A percentile compares a stretch with the other conserved stretches of the same genome.
Evolutionary conservation across 2,113 vertebrate species (phyloP).

Genomic region (Cephalopholis sonnerati): DNA sequence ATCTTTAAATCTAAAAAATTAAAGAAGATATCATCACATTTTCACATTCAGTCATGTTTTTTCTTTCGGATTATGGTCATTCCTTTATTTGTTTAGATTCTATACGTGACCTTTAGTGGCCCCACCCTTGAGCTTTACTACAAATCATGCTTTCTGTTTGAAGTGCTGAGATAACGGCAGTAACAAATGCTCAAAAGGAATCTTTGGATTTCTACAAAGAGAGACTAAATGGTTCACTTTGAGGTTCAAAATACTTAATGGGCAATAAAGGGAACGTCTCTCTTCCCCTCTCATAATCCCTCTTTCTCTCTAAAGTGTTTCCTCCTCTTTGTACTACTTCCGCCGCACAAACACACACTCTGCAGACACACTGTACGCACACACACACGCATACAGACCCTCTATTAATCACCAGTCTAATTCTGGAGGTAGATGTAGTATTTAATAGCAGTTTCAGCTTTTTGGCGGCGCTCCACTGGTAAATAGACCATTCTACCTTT

Average conservation of each 20-base stretch:
- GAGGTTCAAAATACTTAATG: slow-evolving; percentile 72
- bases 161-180: slow-evolving; percentile 43
- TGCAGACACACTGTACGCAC: neutral
- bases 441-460: slow-evolving; percentile 70
- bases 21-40: neutral
- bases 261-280: slow-evolving; percentile 66
- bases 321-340: slow-evolving; percentile 67
- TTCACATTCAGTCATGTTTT: neutral
- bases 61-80: neutral
- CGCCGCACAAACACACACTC: slow-evolving; percentile 33
- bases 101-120: slow-evolving; percentile 10
- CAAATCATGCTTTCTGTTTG: slow-evolving; percentile 52
- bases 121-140: neutral
- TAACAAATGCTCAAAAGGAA: slow-evolving; percentile 29
- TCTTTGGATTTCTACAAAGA: slow-evolving; percentile 38
- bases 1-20: no score
- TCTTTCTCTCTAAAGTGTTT: slow-evolving; percentile 66
- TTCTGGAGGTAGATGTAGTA: slow-evolving; percentile 69
- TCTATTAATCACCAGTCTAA: slow-evolving; percentile 78
- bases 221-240: slow-evolving; percentile 61
- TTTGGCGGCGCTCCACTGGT: slow-evolving; percentile 58
- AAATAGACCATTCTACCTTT: slow-evolving; percentile 71
- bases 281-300: slow-evolving; percentile 61
- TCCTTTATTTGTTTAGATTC: slow-evolving; percentile 14
- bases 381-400: slow-evolving; percentile 38